Evolutionary conservation across 2,113 vertebrate genomes (phyloP), one percentile per base, ranked within the genome.

Genomic region (Grammomys surdaster): DNA sequence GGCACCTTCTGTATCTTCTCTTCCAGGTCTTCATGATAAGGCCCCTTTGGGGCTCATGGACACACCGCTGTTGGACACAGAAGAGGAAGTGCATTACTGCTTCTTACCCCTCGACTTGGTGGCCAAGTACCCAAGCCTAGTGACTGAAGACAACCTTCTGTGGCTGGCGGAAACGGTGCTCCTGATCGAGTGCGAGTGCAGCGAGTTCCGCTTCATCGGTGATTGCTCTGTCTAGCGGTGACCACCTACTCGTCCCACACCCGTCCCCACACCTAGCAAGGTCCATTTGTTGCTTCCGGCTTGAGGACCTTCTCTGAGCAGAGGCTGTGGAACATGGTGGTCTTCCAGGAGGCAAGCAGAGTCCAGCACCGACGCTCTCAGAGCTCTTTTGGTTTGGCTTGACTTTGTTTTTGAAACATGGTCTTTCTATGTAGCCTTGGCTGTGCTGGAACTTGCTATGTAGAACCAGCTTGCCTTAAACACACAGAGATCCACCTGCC

Each of bases 201-300:
- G 97, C 54, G 98, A 98, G 43, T 98, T 99, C 96, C 97, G 98
- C 86, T 99, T 98, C 96, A 98, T 98, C 97, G 98, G 98, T 98
- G 98, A 98, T 81, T 97, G 82, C 22, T 95, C 69, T 88, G 10
- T 92, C 7, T 16, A 0, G 54, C 78, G 82, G 22, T 16, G 16
- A 20, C 14, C 48, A 56, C 46, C 75, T 24, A 75, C 24, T 33
- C 75, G 20, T 80, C 14, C 78, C 10, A 86, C 36, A 84, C 43
- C 86, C 48, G 1, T 48, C 36, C 7, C 20, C 40, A 56, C 14
- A 14, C 26, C 31, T 72, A 17, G 31, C 33, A 63, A 63, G 54
- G 65, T 80, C 85, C 56, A 94, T 19, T 89, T 75, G 60, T 58
- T 82, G 73, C 82, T 67, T 43, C 65, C 48, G 33, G 56, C 82